Percentiles rank a stretch among this genome's conserved stretches.
Evolutionary conservation across 1,140 invertebrate genomes (phyloP).

Genomic region (Drosophila equinoxialis): DNA sequence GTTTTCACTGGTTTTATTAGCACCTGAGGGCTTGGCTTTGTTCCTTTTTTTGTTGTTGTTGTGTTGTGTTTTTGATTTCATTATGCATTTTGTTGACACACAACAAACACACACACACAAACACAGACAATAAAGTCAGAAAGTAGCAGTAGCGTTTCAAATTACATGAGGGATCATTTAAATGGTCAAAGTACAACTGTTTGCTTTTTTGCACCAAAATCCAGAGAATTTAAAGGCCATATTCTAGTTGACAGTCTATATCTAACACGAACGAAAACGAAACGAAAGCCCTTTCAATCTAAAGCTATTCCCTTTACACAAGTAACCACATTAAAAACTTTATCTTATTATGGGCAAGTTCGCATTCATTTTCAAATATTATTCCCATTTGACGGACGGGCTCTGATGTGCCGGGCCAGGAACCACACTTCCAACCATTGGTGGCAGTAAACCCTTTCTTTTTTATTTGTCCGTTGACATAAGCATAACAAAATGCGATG

Average conservation of each 20-base stretch:
- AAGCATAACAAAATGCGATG: constrained; percentile 8
- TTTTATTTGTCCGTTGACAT: constrained; percentile 3
- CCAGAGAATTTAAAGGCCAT: too few species aligned
- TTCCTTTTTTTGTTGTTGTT: constrained; percentile 18
- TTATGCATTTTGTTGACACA: constrained; percentile 28
- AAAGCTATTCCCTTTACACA: too few species aligned
- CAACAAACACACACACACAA: not conserved
- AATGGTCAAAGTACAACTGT: too few species aligned
- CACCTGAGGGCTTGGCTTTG: constrained; percentile 18
- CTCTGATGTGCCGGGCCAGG: not conserved
- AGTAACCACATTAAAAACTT: too few species aligned
- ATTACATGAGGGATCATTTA: not conserved
- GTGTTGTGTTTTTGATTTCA: constrained; percentile 39
- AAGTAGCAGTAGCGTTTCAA: not conserved
- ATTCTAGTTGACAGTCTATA: too few species aligned
- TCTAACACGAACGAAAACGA: too few species aligned
- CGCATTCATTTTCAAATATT: not conserved
- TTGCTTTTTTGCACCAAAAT: too few species aligned
- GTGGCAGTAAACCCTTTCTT: not conserved
- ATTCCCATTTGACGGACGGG: not conserved
- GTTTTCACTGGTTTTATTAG: constrained; percentile 21
- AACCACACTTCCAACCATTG: not conserved
- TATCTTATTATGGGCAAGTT: too few species aligned
- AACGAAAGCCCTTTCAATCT: too few species aligned
- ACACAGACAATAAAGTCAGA: not conserved